phyloP scores from a whole-genome alignment of 2,888 invertebrate genomes.

The Branchellion lobata region DNA sequence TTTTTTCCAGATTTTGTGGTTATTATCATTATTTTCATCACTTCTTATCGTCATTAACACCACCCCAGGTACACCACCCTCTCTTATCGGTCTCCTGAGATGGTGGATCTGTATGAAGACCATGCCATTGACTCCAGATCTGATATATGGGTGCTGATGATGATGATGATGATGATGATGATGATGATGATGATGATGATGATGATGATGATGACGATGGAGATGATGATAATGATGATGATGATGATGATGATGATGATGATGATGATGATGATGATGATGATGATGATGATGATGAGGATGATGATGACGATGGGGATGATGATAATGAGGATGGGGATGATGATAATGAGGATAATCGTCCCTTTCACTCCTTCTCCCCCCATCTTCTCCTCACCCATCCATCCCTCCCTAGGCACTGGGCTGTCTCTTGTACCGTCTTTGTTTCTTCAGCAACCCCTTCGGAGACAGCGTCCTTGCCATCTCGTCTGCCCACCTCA shows the following conservation, averaged over 20 bases:
- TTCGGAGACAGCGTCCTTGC: conserved; percentile 90
- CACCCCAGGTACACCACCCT: conserved; percentile 76
- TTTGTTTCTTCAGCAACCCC: conserved; percentile 84
- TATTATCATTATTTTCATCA: not conserved
- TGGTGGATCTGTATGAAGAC: conserved; percentile 85
- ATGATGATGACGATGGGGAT: too few relatives aligned
- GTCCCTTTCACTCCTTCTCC: not conserved
- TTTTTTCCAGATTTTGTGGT: not conserved
- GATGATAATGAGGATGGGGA: too few relatives aligned
- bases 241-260: not conserved
- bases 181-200: not conserved
- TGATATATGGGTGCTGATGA: conserved; percentile 75
- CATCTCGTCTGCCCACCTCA: conserved; percentile 83
- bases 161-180: conserved; percentile 10
- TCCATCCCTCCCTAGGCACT: conserved; percentile 69
- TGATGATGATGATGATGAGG: not conserved
- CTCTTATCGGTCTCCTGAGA: conserved; percentile 85
- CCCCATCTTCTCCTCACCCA: not conserved
- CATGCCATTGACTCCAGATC: conserved; percentile 80
- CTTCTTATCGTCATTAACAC: not conserved
- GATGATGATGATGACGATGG: conserved; percentile 19
- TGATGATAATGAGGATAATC: too few relatives aligned
- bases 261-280: not conserved
- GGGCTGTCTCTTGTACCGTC: conserved; percentile 82
- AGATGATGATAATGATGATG: conserved; percentile 16